Percentiles rank a stretch among this genome's conserved stretches.
These are phyloP conservation scores for Sesia apiformis DNA, from an alignment of 2,888 invertebrate genomes.

Conservation along the genomic window DNA sequence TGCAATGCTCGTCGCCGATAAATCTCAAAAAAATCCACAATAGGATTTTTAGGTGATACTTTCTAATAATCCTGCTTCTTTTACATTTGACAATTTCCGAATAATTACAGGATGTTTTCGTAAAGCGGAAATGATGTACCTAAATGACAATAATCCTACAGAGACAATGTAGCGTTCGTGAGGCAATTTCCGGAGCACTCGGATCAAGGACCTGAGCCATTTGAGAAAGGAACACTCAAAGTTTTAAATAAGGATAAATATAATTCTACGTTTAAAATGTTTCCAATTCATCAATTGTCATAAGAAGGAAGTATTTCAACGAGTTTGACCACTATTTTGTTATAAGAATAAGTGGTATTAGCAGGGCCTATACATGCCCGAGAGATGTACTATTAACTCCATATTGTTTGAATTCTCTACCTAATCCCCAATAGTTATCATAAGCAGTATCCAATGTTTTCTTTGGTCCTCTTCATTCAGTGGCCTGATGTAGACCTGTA, in stretches of 20 bases:
- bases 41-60: no score
- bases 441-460: no score
- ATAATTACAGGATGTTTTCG: slow-evolving; percentile 59
- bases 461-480: no score
- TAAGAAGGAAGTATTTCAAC: not conserved
- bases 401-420: not conserved
- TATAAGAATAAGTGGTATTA: not conserved
- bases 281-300: not conserved
- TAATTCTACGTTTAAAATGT: no score
- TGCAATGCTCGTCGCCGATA: no score
- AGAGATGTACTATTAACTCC: no score
- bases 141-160: slow-evolving; percentile 55
- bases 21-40: no score
- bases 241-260: not conserved
- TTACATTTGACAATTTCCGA: slow-evolving; percentile 52
- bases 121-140: slow-evolving; percentile 58
- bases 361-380: no score
- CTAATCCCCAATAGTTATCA: no score
- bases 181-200: slow-evolving; percentile 54
- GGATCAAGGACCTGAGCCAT: slow-evolving; percentile 26
- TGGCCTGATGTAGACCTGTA: no score
- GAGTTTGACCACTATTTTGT: not conserved
- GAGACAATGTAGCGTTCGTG: slow-evolving; percentile 53
- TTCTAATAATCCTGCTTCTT: slow-evolving; percentile 30
- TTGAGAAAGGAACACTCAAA: slow-evolving; percentile 19